Base-by-base conservation (phyloP, 2,888 invertebrate species). In the Sarcophaga carnaria region DNA sequence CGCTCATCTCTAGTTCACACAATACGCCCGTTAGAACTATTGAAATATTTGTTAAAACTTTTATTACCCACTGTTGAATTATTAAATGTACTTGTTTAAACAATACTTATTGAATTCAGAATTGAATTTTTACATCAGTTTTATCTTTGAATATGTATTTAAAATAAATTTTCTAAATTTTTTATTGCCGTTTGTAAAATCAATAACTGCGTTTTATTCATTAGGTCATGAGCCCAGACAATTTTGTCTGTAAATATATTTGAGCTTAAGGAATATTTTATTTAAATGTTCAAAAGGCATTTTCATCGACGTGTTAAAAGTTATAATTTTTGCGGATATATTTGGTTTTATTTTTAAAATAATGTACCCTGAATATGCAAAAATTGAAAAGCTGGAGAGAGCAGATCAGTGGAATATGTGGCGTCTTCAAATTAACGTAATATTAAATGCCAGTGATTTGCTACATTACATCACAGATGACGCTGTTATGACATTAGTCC, bases 151-250 rank as follows among this genome's bases (percentile, higher is more conserved):
- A 22, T 22, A 22, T 22, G 22, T 22, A 22, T 22, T 22, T 22
- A 22, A 22, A 22, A 22, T 22, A 22, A 22, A 22, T 22, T 22
- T 22, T 22, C 22, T 22, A 22, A 22, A 22, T 22, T 22, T 22
- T 22, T 22, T 22, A 22, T 22, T 22, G 22, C 22, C 22, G 22
- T 22, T 22, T 22, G 1, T 22, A 22, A 22, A 22, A 22, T 22
- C 22, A 22, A 22, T 22, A 22, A 1, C 1, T 47, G 47, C 11
- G 1, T 60, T 49, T 67, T 11, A 45, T 25, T 63, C 60, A 77
- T 74, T 63, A 84, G 84, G 84, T 79, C 75, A 80, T 84, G 80
- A 75, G 79, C 79, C 84, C 84, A 80, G 79, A 75, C 62, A 83
- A 22, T 22, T 22, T 22, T 22, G 22, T 22, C 22, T 22, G 22